A percentile compares a stretch with the other conserved stretches of the same genome.
phyloP scores from a whole-genome alignment of 2,888 invertebrate species.

The Cantharis rufa region DNA sequence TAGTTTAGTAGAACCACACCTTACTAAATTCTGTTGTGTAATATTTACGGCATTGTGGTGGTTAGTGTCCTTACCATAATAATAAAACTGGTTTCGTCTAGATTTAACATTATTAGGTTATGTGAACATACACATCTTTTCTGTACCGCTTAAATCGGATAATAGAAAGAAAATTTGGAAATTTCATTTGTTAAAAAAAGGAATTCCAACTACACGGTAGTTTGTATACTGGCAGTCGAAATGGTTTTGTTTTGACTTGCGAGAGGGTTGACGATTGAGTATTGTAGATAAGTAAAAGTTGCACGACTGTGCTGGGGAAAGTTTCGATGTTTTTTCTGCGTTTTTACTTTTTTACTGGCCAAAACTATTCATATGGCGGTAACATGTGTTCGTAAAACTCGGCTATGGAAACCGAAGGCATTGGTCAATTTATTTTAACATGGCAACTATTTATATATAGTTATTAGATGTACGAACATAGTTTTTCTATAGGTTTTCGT shows the following conservation, averaged over 20 bases:
- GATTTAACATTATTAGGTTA: neutral
- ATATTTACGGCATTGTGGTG: slow-evolving; percentile 19
- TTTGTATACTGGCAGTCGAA: neutral
- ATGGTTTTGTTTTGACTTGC: neutral
- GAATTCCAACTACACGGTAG: neutral
- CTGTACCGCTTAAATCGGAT: neutral
- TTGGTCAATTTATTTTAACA: neutral
- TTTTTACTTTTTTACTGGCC: neutral
- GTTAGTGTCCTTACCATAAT: slow-evolving; percentile 16
- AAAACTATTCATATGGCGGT: neutral
- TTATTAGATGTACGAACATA: neutral
- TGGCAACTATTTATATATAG: neutral
- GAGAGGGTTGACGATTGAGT: neutral
- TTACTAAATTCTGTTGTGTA: slow-evolving; percentile 12
- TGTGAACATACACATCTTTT: neutral
- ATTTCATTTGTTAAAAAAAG: neutral
- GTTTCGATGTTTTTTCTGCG: neutral
- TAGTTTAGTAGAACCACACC: slow-evolving; percentile 4
- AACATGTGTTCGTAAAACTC: neutral
- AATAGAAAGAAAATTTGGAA: neutral
- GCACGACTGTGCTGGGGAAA: neutral
- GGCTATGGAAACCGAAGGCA: neutral
- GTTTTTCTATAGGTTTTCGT: neutral
- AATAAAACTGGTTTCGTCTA: slow-evolving; percentile 5
- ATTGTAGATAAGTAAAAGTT: neutral